Evolutionary conservation across 2,797 vertebrate genomes (phyloP).

Genomic region (Liparis tanakae): DNA sequence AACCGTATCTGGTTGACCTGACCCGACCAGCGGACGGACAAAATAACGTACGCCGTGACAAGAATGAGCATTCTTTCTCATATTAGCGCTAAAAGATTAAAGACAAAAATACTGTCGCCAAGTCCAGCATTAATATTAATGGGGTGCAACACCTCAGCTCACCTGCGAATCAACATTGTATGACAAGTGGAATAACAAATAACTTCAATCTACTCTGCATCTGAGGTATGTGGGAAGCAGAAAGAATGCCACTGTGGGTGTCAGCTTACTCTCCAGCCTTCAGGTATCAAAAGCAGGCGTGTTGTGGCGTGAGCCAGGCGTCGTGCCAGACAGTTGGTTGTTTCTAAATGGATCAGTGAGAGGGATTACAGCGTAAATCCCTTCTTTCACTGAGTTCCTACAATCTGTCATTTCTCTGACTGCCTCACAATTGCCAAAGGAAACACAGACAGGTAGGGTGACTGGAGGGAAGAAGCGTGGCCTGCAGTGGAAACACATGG

Average conservation of each 20-base stretch:
- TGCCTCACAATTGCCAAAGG: constrained; percentile 58
- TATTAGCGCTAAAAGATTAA: neutral
- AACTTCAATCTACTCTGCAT: constrained; percentile 14
- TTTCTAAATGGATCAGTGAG: constrained; percentile 74
- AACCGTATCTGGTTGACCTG: constrained; percentile 30
- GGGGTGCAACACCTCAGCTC: constrained; percentile 1
- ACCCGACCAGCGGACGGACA: constrained; percentile 3
- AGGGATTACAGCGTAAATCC: constrained; percentile 74
- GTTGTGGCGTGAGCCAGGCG: constrained; percentile 62
- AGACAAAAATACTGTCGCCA: constrained; percentile 9
- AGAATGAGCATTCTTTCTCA: neutral
- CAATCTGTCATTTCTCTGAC: constrained; percentile 70
- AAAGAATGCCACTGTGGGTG: constrained; percentile 67
- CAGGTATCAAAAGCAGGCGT: constrained; percentile 75
- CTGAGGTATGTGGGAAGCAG: constrained; percentile 44
- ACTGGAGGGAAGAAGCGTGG: constrained; percentile 12
- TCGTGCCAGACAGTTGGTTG: constrained; percentile 69
- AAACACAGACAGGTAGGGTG: constrained; percentile 64
- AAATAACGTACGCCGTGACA: neutral
- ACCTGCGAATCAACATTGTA: constrained; percentile 21
- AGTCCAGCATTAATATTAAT: neutral
- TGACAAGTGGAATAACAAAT: constrained; percentile 11
- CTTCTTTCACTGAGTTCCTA: constrained; percentile 69
- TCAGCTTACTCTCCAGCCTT: constrained; percentile 65
- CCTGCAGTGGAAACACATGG: constrained; percentile 17